Percentiles rank a stretch among this genome's conserved stretches.
phyloP scores from a whole-genome alignment of 2,113 vertebrate genomes.

The Parus major region DNA sequence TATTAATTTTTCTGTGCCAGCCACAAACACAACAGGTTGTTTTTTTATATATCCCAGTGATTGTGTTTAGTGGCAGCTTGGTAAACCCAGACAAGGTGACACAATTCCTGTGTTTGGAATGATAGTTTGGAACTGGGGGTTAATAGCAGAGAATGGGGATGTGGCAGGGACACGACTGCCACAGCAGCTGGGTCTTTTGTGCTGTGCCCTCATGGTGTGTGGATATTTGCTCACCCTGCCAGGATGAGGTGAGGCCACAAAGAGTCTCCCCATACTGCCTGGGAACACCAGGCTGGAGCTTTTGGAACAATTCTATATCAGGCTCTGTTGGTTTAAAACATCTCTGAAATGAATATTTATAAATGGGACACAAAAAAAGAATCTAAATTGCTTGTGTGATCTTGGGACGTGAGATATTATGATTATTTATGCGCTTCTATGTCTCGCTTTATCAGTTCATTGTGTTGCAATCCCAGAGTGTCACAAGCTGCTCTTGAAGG shows the following conservation, averaged over 20 bases:
- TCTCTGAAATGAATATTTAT: slow-evolving; percentile 59
- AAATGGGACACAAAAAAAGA: not conserved
- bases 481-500: not conserved
- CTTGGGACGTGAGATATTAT: slow-evolving; percentile 31
- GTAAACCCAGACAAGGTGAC: not conserved
- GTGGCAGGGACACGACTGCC: not conserved
- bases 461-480: not conserved
- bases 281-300: not conserved
- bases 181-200: not conserved
- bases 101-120: not conserved
- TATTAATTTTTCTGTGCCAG: slow-evolving; percentile 14
- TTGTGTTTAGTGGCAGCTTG: not conserved
- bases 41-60: not conserved
- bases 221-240: not conserved
- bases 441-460: not conserved
- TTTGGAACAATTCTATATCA: not conserved
- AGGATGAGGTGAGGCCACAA: not conserved
- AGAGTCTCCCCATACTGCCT: not conserved
- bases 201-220: not conserved
- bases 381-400: slow-evolving; percentile 29
- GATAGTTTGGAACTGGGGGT: not conserved
- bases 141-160: not conserved
- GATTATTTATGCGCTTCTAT: not conserved
- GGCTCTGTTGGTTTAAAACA: slow-evolving; percentile 36
- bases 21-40: not conserved